Conservation (phyloP, 1,140 invertebrate genomes). For the Trialeurodes vaporariorum region DNA sequence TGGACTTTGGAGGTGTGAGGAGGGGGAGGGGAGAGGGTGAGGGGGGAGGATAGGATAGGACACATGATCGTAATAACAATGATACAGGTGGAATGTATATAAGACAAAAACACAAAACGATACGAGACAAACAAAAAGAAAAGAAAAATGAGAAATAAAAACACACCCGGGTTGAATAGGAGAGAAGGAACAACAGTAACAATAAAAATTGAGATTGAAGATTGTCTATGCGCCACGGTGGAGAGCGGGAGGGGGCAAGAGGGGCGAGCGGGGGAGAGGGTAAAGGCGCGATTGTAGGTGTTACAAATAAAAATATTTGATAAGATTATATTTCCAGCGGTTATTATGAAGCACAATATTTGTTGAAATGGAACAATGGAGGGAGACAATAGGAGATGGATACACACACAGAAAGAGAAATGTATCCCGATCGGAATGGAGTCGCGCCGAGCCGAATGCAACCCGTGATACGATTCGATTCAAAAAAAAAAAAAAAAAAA, state of each 20-base stretch:
- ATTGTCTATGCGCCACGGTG: neutral
- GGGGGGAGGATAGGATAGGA: no score
- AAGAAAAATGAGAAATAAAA: no score
- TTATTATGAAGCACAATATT: constrained; percentile 1
- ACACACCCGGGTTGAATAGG: neutral
- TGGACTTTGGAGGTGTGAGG: no score
- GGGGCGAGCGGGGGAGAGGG: constrained; percentile 2
- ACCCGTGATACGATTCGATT: no score
- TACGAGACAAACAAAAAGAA: neutral
- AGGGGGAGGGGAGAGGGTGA: no score
- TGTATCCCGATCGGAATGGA: no score
- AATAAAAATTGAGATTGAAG: constrained; percentile 7
- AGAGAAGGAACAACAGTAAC: neutral
- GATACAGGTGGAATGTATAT: neutral
- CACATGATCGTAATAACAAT: neutral
- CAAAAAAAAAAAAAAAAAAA: no score
- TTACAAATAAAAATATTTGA: constrained; percentile 1
- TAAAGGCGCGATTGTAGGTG: neutral
- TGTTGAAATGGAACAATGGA: neutral
- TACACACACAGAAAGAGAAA: no score
- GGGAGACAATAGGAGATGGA: neutral
- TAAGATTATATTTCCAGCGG: neutral
- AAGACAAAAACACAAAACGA: neutral
- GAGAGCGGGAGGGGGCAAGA: neutral
- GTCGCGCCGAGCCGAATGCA: no score